phyloP scores from a whole-genome alignment of 1,140 invertebrate species.

The Ceratina calcarata region DNA sequence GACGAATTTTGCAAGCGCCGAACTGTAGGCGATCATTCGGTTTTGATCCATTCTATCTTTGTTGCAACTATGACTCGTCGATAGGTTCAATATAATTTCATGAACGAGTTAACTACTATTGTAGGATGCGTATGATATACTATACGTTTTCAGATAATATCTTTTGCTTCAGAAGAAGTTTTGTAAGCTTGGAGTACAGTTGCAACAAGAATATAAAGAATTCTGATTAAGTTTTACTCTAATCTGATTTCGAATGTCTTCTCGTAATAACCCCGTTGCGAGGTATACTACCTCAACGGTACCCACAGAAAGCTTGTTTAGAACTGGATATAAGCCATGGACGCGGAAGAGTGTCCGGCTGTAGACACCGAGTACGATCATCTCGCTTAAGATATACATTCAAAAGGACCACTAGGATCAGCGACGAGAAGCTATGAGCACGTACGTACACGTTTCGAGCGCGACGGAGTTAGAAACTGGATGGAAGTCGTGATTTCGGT shows the following conservation, averaged over 20 bases:
- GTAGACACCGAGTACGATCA: conserved; percentile 27
- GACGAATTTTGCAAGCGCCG: conserved; percentile 1
- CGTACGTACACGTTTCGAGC: conserved; percentile 56
- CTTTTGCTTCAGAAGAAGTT: no score
- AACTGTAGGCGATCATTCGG: background rate
- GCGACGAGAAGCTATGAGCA: conserved; percentile 47
- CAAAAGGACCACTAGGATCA: conserved; percentile 25
- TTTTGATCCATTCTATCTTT: conserved; percentile 5
- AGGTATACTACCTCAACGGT: background rate
- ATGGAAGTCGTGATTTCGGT: conserved; percentile 57
- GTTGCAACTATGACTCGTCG: background rate
- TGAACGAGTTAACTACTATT: background rate
- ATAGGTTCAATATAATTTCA: background rate
- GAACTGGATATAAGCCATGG: conserved; percentile 3
- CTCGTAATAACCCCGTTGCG: background rate
- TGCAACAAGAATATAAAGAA: background rate
- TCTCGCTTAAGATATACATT: conserved; percentile 35
- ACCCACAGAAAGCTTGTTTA: background rate
- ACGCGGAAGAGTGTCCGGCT: background rate
- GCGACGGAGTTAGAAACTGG: conserved; percentile 49
- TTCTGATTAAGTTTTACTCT: no score
- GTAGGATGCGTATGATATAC: no score
- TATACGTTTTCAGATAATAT: no score
- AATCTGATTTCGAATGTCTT: background rate
- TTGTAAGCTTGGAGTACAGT: no score